Conservation (phyloP, 2,888 invertebrate species). For the Adineta ricciae region DNA sequence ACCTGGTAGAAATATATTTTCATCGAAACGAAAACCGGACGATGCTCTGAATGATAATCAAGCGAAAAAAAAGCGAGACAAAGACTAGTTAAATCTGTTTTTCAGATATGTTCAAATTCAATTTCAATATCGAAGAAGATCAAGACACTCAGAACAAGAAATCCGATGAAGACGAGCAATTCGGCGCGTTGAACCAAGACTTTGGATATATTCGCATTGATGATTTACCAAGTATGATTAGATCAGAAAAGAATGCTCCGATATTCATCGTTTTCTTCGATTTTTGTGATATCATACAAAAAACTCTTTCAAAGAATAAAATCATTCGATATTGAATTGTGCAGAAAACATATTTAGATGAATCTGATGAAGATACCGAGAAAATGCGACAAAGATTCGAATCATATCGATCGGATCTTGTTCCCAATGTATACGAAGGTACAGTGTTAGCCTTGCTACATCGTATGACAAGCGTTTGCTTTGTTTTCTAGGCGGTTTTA, state of each 20-base stretch:
- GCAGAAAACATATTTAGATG: background rate
- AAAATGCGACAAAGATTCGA: background rate
- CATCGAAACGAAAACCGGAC: background rate
- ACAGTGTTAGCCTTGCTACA: background rate
- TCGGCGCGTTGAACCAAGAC: background rate
- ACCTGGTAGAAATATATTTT: background rate
- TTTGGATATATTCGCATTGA: background rate
- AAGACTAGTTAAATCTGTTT: background rate
- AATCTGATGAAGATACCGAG: background rate
- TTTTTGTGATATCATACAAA: too few relatives aligned
- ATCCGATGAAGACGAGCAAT: background rate
- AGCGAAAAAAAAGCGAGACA: background rate
- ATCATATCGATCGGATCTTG: conserved; percentile 35
- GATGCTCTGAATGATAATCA: background rate
- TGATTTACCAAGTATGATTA: background rate
- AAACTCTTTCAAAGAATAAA: too few relatives aligned
- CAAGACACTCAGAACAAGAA: background rate
- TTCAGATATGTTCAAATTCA: background rate
- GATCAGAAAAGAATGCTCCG: background rate
- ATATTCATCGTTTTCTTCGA: too few relatives aligned
- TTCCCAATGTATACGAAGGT: conserved; percentile 41
- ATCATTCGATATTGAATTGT: too few relatives aligned
- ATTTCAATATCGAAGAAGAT: background rate
- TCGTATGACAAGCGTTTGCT: conserved; percentile 14
- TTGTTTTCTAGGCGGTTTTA: conserved; percentile 67